Evolutionary conservation across 2,113 vertebrate genomes (phyloP).

Genomic region (Oncorhynchus keta): DNA sequence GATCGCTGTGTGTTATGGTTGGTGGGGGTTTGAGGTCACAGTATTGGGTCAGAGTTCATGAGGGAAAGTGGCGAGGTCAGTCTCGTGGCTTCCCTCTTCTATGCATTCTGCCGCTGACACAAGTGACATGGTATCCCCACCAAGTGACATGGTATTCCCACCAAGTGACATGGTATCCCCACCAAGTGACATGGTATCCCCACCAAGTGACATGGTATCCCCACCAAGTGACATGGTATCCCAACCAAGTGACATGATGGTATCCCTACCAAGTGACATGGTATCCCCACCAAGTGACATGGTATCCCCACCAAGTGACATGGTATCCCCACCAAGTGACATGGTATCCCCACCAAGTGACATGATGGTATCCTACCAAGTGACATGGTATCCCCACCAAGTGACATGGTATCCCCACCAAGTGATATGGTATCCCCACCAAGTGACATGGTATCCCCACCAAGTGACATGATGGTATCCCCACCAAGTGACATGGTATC

Average conservation of each 20-base stretch:
- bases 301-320: neutral
- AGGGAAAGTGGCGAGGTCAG: neutral
- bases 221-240: no score
- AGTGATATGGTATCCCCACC: neutral
- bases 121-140: neutral
- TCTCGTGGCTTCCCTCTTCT: neutral
- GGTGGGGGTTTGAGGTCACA: constrained; percentile 30
- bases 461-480: neutral
- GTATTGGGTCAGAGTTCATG: constrained; percentile 33
- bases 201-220: neutral
- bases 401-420: neutral
- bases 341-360: no score
- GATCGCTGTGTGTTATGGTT: constrained; percentile 3
- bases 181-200: no score
- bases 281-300: no score
- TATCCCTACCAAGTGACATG: no score
- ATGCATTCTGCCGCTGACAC: constrained; percentile 5
- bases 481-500: neutral
- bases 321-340: no score
- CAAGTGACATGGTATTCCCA: neutral
- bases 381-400: no score
- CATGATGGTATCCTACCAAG: no score
- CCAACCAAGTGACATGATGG: neutral
- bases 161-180: no score
- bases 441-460: neutral